Evolutionary conservation across 2,888 invertebrate species (phyloP).

Genomic region (Xestia sexstrigata): DNA sequence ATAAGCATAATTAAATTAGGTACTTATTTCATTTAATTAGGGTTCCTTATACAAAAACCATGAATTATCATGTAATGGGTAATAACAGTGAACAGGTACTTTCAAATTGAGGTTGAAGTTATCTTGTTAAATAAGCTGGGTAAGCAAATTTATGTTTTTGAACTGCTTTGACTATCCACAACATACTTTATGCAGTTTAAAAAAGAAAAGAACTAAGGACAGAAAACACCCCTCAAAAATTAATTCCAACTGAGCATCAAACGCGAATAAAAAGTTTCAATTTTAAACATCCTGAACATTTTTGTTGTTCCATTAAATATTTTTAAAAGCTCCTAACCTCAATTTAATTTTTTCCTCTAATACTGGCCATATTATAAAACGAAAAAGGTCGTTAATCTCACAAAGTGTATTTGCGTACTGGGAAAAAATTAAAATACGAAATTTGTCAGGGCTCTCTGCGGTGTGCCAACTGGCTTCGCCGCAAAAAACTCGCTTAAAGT

Average conservation of each 20-base stretch:
- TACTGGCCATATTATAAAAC: constrained; percentile 59
- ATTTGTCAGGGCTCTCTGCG: constrained; percentile 72
- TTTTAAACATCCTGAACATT: constrained; percentile 39
- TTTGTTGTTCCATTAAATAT: constrained; percentile 51
- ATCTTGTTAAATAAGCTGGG: neutral
- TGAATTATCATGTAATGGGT: constrained; percentile 37
- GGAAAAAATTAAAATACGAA: constrained; percentile 65
- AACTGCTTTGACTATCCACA: neutral
- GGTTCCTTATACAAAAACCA: constrained; percentile 20
- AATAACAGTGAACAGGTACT: constrained; percentile 38
- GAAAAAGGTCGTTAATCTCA: constrained; percentile 66
- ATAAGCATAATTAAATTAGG: constrained; percentile 39
- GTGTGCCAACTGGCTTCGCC: constrained; percentile 74
- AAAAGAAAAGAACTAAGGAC: neutral
- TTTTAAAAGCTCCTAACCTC: constrained; percentile 63
- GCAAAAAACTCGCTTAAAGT: constrained; percentile 75
- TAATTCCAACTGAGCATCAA: constrained; percentile 6
- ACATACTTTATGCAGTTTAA: neutral
- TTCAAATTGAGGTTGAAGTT: constrained; percentile 25
- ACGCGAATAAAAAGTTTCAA: constrained; percentile 43
- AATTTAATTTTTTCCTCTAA: constrained; percentile 50
- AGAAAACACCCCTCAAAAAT: constrained; percentile 11
- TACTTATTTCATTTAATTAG: constrained; percentile 45
- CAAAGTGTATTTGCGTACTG: constrained; percentile 68
- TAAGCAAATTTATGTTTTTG: neutral